Conservation (phyloP, 2,888 invertebrate species). For the Flexamia atlantica region DNA sequence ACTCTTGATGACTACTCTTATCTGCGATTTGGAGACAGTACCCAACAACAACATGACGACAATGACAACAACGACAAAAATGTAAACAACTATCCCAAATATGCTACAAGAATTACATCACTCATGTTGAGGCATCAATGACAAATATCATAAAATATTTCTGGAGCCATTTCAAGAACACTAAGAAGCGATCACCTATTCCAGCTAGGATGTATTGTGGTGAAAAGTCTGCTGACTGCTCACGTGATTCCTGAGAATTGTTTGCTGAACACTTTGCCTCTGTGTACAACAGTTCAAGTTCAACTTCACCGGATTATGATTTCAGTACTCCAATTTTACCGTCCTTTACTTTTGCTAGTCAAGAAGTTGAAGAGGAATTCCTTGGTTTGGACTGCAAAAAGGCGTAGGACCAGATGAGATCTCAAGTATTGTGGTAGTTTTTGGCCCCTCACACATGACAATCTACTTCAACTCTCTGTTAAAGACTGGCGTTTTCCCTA, state of each 20-base stretch:
- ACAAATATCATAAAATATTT: background rate
- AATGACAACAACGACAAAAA: background rate
- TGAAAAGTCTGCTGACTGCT: background rate
- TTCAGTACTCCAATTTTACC: background rate
- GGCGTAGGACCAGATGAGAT: slow-evolving; percentile 21
- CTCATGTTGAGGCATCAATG: background rate
- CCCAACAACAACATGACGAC: too few species aligned
- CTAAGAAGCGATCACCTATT: background rate
- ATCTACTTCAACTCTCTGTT: slow-evolving; percentile 9
- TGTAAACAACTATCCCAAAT: background rate
- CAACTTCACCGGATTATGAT: background rate
- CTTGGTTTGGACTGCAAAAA: background rate
- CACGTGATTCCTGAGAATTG: background rate
- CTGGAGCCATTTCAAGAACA: background rate
- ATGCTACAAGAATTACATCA: background rate
- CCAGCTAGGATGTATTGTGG: background rate
- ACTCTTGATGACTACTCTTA: slow-evolving; percentile 16
- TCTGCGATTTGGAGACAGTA: background rate
- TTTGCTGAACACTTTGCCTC: background rate
- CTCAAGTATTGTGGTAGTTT: slow-evolving; percentile 20
- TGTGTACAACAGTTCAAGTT: background rate
- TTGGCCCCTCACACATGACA: background rate
- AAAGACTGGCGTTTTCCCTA: background rate
- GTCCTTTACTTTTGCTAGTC: background rate
- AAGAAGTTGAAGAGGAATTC: background rate